These are phyloP conservation scores for Adelosebastes latens DNA, from an alignment of 2,797 vertebrate species.

Conservation along the genomic window DNA sequence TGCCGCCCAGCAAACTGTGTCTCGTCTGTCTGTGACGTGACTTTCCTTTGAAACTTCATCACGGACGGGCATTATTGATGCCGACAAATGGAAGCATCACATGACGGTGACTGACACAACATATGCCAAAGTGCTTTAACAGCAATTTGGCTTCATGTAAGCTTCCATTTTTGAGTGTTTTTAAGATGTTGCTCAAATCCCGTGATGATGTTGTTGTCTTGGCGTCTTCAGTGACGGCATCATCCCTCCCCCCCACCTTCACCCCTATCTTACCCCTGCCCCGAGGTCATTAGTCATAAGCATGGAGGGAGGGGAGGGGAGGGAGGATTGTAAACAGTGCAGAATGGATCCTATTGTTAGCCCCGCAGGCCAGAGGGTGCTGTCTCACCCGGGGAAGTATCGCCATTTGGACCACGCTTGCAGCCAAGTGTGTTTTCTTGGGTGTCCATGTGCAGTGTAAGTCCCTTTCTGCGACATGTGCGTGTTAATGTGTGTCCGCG, in stretches of 20 bases:
- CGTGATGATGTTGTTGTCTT: slow-evolving; percentile 49
- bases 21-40: slow-evolving; percentile 54
- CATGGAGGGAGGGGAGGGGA: slow-evolving; percentile 6
- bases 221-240: slow-evolving; percentile 41
- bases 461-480: slow-evolving; percentile 27
- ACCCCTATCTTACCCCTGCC: slow-evolving; percentile 67
- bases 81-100: slow-evolving; percentile 11
- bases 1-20: slow-evolving; percentile 31
- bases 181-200: slow-evolving; percentile 6
- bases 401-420: slow-evolving; percentile 56
- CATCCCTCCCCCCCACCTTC: slow-evolving; percentile 36
- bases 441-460: slow-evolving; percentile 19
- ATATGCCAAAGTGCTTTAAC: neutral
- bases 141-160: neutral
- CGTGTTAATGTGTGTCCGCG: slow-evolving; percentile 35
- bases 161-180: neutral
- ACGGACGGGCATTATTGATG: neutral
- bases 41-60: slow-evolving; percentile 21
- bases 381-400: slow-evolving; percentile 64
- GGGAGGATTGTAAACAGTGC: slow-evolving; percentile 39
- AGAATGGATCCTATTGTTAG: slow-evolving; percentile 75
- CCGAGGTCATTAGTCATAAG: slow-evolving; percentile 70
- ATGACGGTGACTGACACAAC: slow-evolving; percentile 24
- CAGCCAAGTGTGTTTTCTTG: slow-evolving; percentile 57
- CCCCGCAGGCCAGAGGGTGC: slow-evolving; percentile 65